A percentile compares a stretch with the other conserved stretches of the same genome.
Evolutionary conservation across 2,113 vertebrate species (phyloP).

Genomic region (Copsychus sechellarum): DNA sequence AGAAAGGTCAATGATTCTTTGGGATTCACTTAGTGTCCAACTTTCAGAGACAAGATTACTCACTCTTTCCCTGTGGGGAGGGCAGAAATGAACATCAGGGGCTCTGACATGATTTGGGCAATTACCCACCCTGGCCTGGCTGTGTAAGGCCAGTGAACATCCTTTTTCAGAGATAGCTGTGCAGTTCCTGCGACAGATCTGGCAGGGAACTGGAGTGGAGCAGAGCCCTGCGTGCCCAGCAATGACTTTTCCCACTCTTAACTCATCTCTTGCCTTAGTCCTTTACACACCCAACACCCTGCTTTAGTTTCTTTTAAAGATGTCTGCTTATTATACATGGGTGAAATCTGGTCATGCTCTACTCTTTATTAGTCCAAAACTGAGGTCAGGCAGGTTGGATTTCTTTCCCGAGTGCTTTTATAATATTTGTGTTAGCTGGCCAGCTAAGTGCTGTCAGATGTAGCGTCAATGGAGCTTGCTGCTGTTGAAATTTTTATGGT

Average conservation of each 20-base stretch:
- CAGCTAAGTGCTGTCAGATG: slow-evolving; percentile 66
- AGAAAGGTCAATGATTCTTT: not conserved
- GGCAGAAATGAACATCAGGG: not conserved
- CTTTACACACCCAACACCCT: not conserved
- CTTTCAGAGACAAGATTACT: not conserved
- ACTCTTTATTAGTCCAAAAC: slow-evolving; percentile 63
- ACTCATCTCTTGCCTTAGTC: not conserved
- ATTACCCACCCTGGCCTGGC: not conserved
- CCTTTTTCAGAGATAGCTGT: not conserved
- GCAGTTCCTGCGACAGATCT: not conserved
- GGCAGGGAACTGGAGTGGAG: not conserved
- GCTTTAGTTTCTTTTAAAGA: slow-evolving; percentile 6
- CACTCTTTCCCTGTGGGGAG: not conserved
- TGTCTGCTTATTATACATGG: slow-evolving; percentile 2
- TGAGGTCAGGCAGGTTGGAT: slow-evolving; percentile 61
- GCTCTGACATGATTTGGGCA: not conserved
- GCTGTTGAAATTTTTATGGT: slow-evolving; percentile 70
- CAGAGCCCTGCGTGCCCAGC: accelerated
- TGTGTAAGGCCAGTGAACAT: not conserved
- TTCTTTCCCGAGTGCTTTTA: slow-evolving; percentile 59
- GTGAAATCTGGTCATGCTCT: slow-evolving; percentile 25
- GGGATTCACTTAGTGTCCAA: not conserved
- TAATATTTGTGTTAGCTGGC: slow-evolving; percentile 64
- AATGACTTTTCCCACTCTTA: not conserved
- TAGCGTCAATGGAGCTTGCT: slow-evolving; percentile 55